Percentiles rank a stretch among this genome's conserved stretches.
phyloP scores from a whole-genome alignment of 2,888 invertebrate species.

The Drosophila greeni region DNA sequence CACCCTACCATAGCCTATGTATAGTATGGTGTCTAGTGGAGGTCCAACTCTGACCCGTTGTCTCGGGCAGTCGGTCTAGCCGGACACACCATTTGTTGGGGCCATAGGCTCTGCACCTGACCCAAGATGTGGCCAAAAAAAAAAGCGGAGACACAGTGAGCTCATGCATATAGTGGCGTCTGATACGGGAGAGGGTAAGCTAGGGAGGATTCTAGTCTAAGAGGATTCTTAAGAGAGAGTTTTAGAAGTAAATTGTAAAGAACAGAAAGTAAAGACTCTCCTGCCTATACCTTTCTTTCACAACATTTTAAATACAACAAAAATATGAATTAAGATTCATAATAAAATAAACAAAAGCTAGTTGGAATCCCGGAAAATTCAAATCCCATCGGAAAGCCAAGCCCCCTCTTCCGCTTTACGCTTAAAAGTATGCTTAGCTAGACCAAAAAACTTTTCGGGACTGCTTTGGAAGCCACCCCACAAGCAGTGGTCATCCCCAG shows the following conservation, averaged over 20 bases:
- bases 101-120: slow-evolving; percentile 30
- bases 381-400: neutral
- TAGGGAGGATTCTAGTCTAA: neutral
- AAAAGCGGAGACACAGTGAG: slow-evolving; percentile 24
- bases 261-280: too few species aligned
- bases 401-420: neutral
- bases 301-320: neutral
- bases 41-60: slow-evolving; percentile 39
- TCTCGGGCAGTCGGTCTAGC: slow-evolving; percentile 31
- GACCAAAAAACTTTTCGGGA: slow-evolving; percentile 6
- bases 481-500: slow-evolving; percentile 6
- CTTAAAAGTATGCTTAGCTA: slow-evolving; percentile 15
- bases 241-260: neutral
- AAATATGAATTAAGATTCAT: neutral
- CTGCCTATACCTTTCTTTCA: neutral
- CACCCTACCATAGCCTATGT: slow-evolving; percentile 24
- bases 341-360: neutral
- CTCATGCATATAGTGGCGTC: slow-evolving; percentile 24
- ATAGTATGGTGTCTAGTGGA: neutral
- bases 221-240: neutral
- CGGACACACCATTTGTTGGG: slow-evolving; percentile 18
- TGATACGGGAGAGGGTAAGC: neutral
- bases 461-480: slow-evolving; percentile 16
- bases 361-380: neutral
- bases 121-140: slow-evolving; percentile 21